Evolutionary conservation across 2,797 vertebrate genomes (phyloP).

Genomic region (Spheniscus humboldti): DNA sequence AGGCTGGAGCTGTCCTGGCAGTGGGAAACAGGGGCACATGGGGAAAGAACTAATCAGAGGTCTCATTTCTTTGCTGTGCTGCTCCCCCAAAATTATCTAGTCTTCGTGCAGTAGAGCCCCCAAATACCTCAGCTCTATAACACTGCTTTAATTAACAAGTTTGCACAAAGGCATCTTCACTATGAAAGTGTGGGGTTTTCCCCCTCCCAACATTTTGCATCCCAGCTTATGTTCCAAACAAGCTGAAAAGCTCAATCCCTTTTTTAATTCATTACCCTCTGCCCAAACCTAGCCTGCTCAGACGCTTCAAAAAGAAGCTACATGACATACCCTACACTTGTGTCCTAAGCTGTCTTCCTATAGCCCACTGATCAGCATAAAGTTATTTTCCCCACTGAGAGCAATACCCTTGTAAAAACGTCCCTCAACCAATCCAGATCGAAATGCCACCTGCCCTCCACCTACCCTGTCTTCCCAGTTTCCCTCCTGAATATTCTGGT

Average conservation of each 20-base stretch:
- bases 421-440: background rate
- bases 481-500: slow-evolving; percentile 12
- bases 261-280: background rate
- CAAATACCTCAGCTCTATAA: background rate
- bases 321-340: fast-evolving
- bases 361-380: background rate
- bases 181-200: fast-evolving
- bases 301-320: background rate
- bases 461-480: background rate
- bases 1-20: background rate
- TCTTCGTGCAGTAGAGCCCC: background rate
- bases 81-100: background rate
- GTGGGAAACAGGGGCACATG: background rate
- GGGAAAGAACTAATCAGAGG: background rate
- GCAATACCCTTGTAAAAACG: background rate
- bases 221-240: background rate
- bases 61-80: background rate
- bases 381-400: background rate
- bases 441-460: background rate
- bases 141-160: background rate
- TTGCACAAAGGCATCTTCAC: background rate
- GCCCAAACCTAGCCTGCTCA: background rate
- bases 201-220: background rate
- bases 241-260: background rate
- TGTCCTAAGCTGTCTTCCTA: background rate